Percentiles rank a stretch among this genome's conserved stretches.
Evolutionary conservation across 1,140 invertebrate genomes (phyloP).

Genomic region (Phortica variegata): DNA sequence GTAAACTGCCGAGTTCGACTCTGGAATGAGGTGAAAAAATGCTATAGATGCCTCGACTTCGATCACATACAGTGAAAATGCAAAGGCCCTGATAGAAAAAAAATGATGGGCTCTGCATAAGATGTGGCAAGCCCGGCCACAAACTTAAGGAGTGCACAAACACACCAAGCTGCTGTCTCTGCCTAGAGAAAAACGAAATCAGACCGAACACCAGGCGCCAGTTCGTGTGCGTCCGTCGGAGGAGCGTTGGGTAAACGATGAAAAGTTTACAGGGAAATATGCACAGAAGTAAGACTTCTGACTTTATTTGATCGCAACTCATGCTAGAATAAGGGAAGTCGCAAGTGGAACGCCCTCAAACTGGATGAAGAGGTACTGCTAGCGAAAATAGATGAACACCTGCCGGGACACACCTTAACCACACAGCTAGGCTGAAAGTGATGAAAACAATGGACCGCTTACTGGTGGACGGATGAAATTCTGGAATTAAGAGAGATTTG

Average conservation of each 20-base stretch:
- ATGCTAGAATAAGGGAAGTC: neutral
- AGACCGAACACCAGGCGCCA: neutral
- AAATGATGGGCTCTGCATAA: neutral
- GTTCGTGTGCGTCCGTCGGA: too few relatives aligned
- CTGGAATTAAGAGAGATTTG: too few relatives aligned
- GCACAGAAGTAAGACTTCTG: neutral
- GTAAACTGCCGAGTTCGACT: neutral
- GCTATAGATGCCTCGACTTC: neutral
- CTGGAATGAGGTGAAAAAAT: neutral
- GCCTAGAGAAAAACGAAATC: neutral
- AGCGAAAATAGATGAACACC: too few relatives aligned
- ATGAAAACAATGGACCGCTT: too few relatives aligned
- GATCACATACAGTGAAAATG: neutral
- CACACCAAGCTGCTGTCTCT: neutral
- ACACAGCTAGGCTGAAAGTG: too few relatives aligned
- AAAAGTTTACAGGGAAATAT: neutral
- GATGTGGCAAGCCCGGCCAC: neutral
- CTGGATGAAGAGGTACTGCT: too few relatives aligned
- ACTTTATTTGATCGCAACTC: neutral
- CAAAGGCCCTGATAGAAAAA: neutral
- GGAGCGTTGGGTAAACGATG: neutral
- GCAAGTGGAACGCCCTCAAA: slow-evolving; percentile 2
- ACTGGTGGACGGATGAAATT: too few relatives aligned
- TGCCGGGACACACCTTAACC: too few relatives aligned
- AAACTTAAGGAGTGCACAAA: slow-evolving; percentile 4